A percentile compares a stretch with the other conserved stretches of the same genome.
Evolutionary conservation across 2,113 vertebrate genomes (phyloP).

Genomic region (Ginglymostoma cirratum): DNA sequence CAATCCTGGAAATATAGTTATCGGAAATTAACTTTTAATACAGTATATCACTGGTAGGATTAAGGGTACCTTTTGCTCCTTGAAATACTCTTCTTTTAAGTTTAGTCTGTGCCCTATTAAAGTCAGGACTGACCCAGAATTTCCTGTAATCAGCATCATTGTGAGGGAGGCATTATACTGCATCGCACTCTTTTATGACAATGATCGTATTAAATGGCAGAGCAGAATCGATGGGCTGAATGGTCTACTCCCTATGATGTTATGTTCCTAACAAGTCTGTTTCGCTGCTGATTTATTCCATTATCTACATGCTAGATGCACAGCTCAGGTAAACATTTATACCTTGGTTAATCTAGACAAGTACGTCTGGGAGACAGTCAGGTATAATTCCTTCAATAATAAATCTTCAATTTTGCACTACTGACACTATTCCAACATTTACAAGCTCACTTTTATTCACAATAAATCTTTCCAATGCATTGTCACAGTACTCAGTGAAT

Average conservation of each 20-base stretch:
- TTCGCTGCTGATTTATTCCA: background rate
- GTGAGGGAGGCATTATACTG: background rate
- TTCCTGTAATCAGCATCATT: background rate
- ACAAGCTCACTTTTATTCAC: background rate
- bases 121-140: background rate
- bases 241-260: no score
- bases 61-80: background rate
- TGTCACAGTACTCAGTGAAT: background rate
- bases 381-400: background rate
- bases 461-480: background rate
- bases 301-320: background rate
- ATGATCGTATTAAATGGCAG: no score
- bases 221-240: no score
- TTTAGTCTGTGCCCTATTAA: background rate
- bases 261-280: background rate
- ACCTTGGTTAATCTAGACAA: background rate
- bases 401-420: background rate
- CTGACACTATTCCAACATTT: background rate
- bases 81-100: background rate
- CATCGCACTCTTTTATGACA: background rate
- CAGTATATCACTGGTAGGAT: background rate
- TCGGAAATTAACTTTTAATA: background rate
- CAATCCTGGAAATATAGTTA: background rate
- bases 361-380: background rate
- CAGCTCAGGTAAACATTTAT: background rate